Evolutionary conservation across 1,140 invertebrate genomes (phyloP), one percentile per base, ranked within the genome.

Genomic region (Scaptodrosophila lebanonensis): DNA sequence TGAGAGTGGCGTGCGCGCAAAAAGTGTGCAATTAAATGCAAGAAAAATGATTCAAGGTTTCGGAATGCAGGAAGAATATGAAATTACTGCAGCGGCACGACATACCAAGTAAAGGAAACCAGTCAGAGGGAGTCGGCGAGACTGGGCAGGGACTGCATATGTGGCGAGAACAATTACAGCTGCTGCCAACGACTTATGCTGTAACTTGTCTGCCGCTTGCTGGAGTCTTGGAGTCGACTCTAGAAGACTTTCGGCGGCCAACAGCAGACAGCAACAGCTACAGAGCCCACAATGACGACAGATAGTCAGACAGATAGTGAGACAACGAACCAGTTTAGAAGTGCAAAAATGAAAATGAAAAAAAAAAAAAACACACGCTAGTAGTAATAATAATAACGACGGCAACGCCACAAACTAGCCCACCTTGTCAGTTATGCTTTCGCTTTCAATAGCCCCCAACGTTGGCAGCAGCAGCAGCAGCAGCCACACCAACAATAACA

Each of bases 31-130:
- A 77, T 77, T 79, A 82, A 79, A 82, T 70, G 75, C 75, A 79
- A 79, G 75, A 79, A 79, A 77, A 59, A 79, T 85, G 83, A 85
- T 85, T 85, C 83, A 85, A 85, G 83, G 83, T 83, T 85, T 85
- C 83, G 83, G 83, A 84, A 85, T 85, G 83, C 83, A 85, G 83
- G 83, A 85, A 85, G 83, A 84, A 68, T 84, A 84, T 84, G 62
- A 75, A 84, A 84, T 84, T 84, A 82, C 82, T 64, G 51, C 44
- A 32, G n/a, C 9, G 15, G 6, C 22, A 40, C 64, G 39, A 11
- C 45, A 22, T 27, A 40, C n/a, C n/a, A n/a, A n/a, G n/a, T n/a
- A 38, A 13, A 16, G 15, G 17, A 13, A 38, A 13, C 6, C 9
- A 38, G 13, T 15, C 8, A 38, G 13, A 38, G 13, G 17, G 4